Evolutionary conservation across 2,113 vertebrate genomes (phyloP).

Genomic region (Chaetura pelagica): DNA sequence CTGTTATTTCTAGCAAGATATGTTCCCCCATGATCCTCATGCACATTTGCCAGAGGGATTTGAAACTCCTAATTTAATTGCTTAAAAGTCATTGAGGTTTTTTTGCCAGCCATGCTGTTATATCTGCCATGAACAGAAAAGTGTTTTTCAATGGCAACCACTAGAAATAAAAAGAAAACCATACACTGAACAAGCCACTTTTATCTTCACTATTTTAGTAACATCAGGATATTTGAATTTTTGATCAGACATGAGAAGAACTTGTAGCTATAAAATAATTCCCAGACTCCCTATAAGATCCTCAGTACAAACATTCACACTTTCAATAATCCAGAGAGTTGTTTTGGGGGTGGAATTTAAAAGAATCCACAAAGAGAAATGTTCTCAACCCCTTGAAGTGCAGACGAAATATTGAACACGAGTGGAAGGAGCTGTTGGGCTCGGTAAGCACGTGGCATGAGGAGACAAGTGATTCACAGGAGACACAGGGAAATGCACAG

Average conservation of each 20-base stretch:
- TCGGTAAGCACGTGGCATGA: not conserved
- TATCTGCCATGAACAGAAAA: not conserved
- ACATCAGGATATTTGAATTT: not conserved
- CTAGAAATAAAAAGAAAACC: not conserved
- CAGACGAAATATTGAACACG: not conserved
- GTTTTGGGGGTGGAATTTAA: not conserved
- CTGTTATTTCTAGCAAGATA: not conserved
- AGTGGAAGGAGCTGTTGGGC: not conserved
- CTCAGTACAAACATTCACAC: not conserved
- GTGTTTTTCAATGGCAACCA: not conserved
- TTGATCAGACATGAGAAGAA: not conserved
- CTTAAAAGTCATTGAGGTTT: not conserved
- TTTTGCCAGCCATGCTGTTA: not conserved
- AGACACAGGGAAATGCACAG: accelerated
- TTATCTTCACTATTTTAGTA: not conserved
- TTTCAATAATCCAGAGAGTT: not conserved
- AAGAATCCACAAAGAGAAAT: not conserved
- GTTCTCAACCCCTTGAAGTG: not conserved
- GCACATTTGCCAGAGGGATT: slow-evolving; percentile 36
- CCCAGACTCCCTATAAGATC: not conserved
- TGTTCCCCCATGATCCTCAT: slow-evolving; percentile 14
- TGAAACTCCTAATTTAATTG: slow-evolving; percentile 5
- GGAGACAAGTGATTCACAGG: not conserved
- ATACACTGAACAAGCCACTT: not conserved
- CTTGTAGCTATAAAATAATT: not conserved